A percentile compares a stretch with the other conserved stretches of the same genome.
These are phyloP conservation scores for Sminthurinus signatus DNA, from an alignment of 1,140 invertebrate genomes.

Conservation along the genomic window DNA sequence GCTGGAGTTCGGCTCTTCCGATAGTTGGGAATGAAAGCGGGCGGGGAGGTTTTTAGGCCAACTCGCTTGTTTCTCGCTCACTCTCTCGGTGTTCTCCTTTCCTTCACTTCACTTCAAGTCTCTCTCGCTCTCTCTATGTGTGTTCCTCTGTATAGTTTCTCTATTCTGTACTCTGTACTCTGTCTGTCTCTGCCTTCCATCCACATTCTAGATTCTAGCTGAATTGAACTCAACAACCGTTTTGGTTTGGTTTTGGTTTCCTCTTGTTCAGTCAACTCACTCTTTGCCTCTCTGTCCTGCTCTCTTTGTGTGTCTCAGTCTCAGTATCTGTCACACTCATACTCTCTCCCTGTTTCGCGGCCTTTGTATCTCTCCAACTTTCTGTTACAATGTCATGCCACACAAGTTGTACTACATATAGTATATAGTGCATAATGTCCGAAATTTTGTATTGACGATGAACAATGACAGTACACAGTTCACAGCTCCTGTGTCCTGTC, in stretches of 20 bases:
- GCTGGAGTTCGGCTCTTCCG: slow-evolving; percentile 15
- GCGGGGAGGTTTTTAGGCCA: slow-evolving; percentile 4
- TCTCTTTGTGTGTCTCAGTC: background rate
- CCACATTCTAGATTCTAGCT: too few species aligned
- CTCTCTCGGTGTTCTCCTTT: background rate
- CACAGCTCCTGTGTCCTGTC: too few species aligned
- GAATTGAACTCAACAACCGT: background rate
- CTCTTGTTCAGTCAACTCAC: too few species aligned
- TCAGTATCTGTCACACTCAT: background rate
- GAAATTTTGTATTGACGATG: too few species aligned
- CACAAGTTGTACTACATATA: too few species aligned
- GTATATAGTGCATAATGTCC: too few species aligned
- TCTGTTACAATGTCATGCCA: too few species aligned
- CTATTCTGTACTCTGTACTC: background rate
- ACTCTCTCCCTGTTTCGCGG: background rate
- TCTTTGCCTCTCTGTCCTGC: background rate
- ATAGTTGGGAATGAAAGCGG: background rate
- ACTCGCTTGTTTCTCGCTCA: background rate
- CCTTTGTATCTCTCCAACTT: too few species aligned
- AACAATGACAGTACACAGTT: too few species aligned
- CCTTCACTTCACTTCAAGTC: slow-evolving; percentile 7
- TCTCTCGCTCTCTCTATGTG: slow-evolving; percentile 17
- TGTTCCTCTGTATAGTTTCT: background rate
- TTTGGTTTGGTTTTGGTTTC: too few species aligned
- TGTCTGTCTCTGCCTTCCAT: too few species aligned